Base-by-base conservation (phyloP, 2,888 invertebrate genomes). In the Diarsia dahlii region DNA sequence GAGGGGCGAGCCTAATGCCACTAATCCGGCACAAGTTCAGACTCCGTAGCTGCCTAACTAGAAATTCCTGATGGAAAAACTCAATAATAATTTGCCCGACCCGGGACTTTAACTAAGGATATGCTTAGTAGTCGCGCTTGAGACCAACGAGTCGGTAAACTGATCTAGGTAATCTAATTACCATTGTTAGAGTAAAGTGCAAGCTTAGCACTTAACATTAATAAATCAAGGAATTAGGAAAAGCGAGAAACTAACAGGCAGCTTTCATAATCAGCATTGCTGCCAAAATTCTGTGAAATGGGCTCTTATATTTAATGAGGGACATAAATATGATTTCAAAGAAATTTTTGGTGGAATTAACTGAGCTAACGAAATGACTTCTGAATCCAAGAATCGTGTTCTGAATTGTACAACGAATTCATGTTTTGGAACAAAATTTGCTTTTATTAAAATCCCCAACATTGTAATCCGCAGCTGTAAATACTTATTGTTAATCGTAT, bases 261-360 rank as follows among this genome's bases (percentile, higher is more conserved):
- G 56, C 46, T 13, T 45, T 82, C 50, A 70, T 70, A 70, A 52
- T 70, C 66, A 77, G n/a, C 50, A 34, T 23, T 23, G 9, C 46
- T 82, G 56, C 46, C 66, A 46, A 77, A 77, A 75, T 77, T 77
- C 18, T 62, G 64, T 63, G 82, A 82, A 82, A 50, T 52, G 12
- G 18, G 50, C n/a, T 66, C 48, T 79, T 60, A 76, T n/a, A 50
- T 65, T 82, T 66, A 76, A 76, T 82, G 70, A 82, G 65, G 46
- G 45, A 15, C 34, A 60, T 60, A 62, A 76, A 76, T 13, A 66
- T 28, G 23, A 70, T 76, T 52, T 68, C 15, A 48, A 72, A 62
- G 39, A 62, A 65, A 18, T 52, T 39, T 18, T 60, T 39, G 48
- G 39, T 34, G 20, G 12, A 39, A 9, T 10, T 50, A 12, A 8